Base-by-base conservation (phyloP, 2,113 vertebrate species). In the Nerophis lumbriciformis region DNA sequence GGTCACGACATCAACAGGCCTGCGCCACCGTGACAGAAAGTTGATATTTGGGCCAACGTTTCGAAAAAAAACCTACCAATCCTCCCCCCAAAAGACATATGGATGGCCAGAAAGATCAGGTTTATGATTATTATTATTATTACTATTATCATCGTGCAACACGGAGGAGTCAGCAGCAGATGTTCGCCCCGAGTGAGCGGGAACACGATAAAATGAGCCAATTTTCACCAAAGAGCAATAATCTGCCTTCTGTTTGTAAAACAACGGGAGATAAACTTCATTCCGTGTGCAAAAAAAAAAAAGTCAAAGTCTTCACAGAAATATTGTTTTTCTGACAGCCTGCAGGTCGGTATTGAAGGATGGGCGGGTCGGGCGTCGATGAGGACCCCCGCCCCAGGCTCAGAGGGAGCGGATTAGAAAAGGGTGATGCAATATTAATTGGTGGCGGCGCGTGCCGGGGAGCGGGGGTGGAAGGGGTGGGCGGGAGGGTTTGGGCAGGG, bases 371-470 rank as follows among this genome's bases (percentile, higher is more conserved):
- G 47, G 48, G 66, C 61, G 10, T 70, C 58, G 72, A 73, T 81
- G 71, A 77, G 62, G 72, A 47, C 75, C 68, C 0, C 62, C 76
- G 67, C 62, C 65, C 59, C 28, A 15, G 50, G 52, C 68, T 73
- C 55, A 42, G 57, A 69, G 62, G 73, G 71, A 61, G 64, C 42
- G 70, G 71, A 69, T 81, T 79, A 79, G 73, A 72, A 88, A 87
- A 86, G 71, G 83, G 77, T 79, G 84, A 86, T 90, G 84, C 86
- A 90, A 91, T 92, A 90, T 91, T 90, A 91, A 91, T 90, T 89
- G 87, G 79, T 68, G 81, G 61, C 49, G 74, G 62, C 65, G 73
- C 65, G 69, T 87, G 83, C 81, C 84, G 71, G 78, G 56, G 76
- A 85, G 77, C 54, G 58, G 65, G 80, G 80, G 75, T 28, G 21